A percentile compares a stretch with the other conserved stretches of the same genome.
phyloP scores from a whole-genome alignment of 1,140 invertebrate genomes.

The Drosophila jambulina region DNA sequence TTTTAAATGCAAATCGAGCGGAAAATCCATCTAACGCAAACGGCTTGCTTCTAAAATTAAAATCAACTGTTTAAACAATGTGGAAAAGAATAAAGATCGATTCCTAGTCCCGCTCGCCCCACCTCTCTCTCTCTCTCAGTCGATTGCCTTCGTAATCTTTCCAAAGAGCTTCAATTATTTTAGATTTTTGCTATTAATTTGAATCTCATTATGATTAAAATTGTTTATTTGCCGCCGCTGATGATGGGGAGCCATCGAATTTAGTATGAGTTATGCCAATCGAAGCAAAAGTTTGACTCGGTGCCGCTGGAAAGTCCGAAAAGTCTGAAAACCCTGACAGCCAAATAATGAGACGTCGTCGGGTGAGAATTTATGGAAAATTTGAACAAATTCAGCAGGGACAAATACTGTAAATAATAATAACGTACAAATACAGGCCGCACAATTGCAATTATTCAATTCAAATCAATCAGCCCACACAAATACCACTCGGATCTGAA shows the following conservation, averaged over 20 bases:
- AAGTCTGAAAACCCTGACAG: no score
- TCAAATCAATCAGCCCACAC: slow-evolving; percentile 82
- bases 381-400: neutral
- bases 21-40: slow-evolving; percentile 60
- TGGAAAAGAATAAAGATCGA: slow-evolving; percentile 18
- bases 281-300: slow-evolving; percentile 51
- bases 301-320: neutral
- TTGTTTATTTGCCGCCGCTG: slow-evolving; percentile 13
- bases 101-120: slow-evolving; percentile 22
- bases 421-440: slow-evolving; percentile 30
- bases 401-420: slow-evolving; percentile 28
- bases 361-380: slow-evolving; percentile 39
- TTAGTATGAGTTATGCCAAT: slow-evolving; percentile 75
- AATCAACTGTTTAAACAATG: slow-evolving; percentile 74
- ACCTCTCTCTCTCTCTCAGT: neutral
- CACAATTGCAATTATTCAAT: slow-evolving; percentile 85
- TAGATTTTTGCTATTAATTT: slow-evolving; percentile 43
- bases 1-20: slow-evolving; percentile 62
- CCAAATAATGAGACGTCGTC: slow-evolving; percentile 22
- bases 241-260: slow-evolving; percentile 36
- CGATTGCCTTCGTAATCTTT: slow-evolving; percentile 24
- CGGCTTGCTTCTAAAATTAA: slow-evolving; percentile 63
- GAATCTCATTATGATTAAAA: slow-evolving; percentile 37
- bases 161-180: slow-evolving; percentile 36
- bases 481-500: slow-evolving; percentile 16